Conservation (phyloP, 2,797 vertebrate species). For the Bradypodion pumilum region DNA sequence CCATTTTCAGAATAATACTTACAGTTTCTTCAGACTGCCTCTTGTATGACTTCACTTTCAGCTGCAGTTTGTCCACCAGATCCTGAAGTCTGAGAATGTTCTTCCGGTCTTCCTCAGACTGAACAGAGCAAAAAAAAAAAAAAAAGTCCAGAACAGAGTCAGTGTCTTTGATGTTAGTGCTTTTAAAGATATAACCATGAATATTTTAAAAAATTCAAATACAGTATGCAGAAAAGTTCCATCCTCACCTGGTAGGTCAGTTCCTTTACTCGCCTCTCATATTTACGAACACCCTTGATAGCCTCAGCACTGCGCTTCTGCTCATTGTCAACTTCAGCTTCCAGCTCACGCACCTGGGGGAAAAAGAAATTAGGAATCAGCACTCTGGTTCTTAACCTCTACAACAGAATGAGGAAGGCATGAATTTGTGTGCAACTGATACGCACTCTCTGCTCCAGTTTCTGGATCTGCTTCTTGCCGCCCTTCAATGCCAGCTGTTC, state of each 20-base stretch:
- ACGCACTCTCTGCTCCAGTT: slow-evolving; percentile 75
- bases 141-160: slow-evolving; percentile 18
- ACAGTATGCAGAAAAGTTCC: not conserved
- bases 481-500: slow-evolving; percentile 77
- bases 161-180: not conserved
- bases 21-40: slow-evolving; percentile 90
- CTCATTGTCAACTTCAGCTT: slow-evolving; percentile 78
- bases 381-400: not conserved
- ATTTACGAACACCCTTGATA: slow-evolving; percentile 83
- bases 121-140: slow-evolving; percentile 27
- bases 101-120: slow-evolving; percentile 94
- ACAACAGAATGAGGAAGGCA: not conserved
- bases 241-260: slow-evolving; percentile 86
- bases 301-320: slow-evolving; percentile 78
- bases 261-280: slow-evolving; percentile 90
- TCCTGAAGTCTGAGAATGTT: slow-evolving; percentile 88
- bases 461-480: slow-evolving; percentile 78
- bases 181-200: not conserved
- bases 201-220: not conserved
- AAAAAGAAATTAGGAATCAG: slow-evolving; percentile 15
- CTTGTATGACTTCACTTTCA: slow-evolving; percentile 93
- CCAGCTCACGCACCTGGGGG: slow-evolving; percentile 79
- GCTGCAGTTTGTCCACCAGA: slow-evolving; percentile 90
- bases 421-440: not conserved
- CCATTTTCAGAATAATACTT: slow-evolving; percentile 67